These are phyloP conservation scores for Delia radicum DNA, from an alignment of 1,140 invertebrate species.

Conservation along the genomic window DNA sequence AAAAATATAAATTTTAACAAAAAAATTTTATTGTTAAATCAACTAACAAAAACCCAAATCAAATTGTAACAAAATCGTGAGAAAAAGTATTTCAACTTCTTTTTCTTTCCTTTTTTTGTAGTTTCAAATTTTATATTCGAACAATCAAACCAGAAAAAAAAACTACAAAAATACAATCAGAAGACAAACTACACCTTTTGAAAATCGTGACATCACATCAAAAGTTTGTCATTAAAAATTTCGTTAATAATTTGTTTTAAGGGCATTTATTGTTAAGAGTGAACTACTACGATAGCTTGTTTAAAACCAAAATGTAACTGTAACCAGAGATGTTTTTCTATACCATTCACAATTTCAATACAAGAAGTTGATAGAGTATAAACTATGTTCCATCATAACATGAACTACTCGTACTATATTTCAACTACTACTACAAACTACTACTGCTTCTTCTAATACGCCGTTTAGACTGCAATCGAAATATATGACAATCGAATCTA, in stretches of 20 bases:
- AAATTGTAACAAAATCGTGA: conserved; percentile 51
- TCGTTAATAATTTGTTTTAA: conserved; percentile 52
- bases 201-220: conserved; percentile 54
- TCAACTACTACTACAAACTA: not conserved
- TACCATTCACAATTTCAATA: not conserved
- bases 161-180: not conserved
- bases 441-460: not conserved
- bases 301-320: not conserved
- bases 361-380: not conserved
- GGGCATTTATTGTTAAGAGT: conserved; percentile 16
- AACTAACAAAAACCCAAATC: too few relatives aligned
- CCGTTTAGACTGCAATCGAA: too few relatives aligned
- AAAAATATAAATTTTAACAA: too few relatives aligned
- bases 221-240: conserved; percentile 55
- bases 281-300: not conserved
- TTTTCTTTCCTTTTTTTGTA: not conserved
- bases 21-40: too few relatives aligned
- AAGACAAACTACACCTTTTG: conserved; percentile 28
- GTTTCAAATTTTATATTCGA: not conserved
- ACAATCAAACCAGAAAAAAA: conserved; percentile 8
- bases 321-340: not conserved
- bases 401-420: not conserved
- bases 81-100: conserved; percentile 26
- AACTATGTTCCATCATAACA: conserved; percentile 2
- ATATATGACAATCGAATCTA: too few relatives aligned